A percentile compares a stretch with the other conserved stretches of the same genome.
phyloP scores from a whole-genome alignment of 1,140 invertebrate genomes.

The Idris sp. region DNA sequence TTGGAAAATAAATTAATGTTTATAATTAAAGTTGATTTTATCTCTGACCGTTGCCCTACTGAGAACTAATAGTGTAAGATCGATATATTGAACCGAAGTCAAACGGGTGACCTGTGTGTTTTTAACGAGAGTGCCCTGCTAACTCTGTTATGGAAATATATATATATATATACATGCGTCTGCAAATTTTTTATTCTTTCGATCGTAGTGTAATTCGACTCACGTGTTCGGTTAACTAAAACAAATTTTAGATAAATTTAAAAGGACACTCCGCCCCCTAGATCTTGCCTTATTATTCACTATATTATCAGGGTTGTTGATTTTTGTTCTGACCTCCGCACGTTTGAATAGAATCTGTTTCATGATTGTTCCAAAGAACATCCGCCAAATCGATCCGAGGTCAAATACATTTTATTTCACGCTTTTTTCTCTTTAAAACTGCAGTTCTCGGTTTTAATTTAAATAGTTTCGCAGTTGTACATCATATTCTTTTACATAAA shows the following conservation, averaged over 20 bases:
- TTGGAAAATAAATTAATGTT: too few species aligned
- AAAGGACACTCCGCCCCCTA: conserved; percentile 5
- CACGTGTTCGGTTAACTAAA: conserved; percentile 2
- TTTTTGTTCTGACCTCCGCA: conserved; percentile 41
- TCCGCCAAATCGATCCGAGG: conserved; percentile 29
- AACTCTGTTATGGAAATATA: conserved; percentile 15
- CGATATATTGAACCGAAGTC: conserved; percentile 71
- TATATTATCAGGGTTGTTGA: conserved; percentile 30
- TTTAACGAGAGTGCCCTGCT: conserved; percentile 23
- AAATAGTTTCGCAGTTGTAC: too few species aligned
- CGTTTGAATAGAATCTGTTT: conserved; percentile 39
- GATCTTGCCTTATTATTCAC: conserved; percentile 5
- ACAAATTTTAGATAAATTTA: conserved; percentile 17
- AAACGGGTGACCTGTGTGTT: conserved; percentile 40
- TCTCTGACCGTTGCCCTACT: conserved; percentile 36
- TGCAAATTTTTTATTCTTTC: background rate
- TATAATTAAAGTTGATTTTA: too few species aligned
- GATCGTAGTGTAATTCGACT: too few species aligned
- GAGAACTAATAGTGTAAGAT: conserved; percentile 59
- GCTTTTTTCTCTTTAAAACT: too few species aligned
- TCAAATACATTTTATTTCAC: conserved; percentile 4
- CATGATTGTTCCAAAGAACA: conserved; percentile 42
- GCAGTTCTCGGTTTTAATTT: too few species aligned
- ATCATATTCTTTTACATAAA: too few species aligned
- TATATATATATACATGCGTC: background rate